Conservation (phyloP, 1,140 invertebrate species). For the Drosophila novamexicana region DNA sequence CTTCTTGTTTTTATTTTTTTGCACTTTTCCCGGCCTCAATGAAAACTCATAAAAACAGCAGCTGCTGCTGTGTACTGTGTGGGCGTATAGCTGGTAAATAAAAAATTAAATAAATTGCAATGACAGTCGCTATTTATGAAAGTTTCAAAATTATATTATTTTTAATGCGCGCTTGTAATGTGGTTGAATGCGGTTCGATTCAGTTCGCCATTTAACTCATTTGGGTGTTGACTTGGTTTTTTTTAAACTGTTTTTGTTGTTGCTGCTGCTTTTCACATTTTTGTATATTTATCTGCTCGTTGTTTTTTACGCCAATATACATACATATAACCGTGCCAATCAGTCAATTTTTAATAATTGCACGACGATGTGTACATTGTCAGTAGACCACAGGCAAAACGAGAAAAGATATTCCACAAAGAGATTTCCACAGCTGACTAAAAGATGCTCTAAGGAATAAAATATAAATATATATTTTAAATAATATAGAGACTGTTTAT, state of each 20-base stretch:
- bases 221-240: conserved; percentile 54
- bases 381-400: conserved; percentile 47
- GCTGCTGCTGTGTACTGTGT: conserved; percentile 7
- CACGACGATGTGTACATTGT: conserved; percentile 50
- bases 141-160: conserved; percentile 68
- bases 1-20: conserved; percentile 30
- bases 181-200: conserved; percentile 49
- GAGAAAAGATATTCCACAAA: not conserved
- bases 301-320: conserved; percentile 24
- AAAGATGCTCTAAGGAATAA: conserved; percentile 13
- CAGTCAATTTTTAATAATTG: conserved; percentile 60
- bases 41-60: conserved; percentile 21
- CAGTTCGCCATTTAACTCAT: conserved; percentile 67
- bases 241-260: conserved; percentile 15
- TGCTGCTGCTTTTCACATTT: conserved; percentile 25
- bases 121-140: conserved; percentile 54
- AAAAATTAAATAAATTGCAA: conserved; percentile 54
- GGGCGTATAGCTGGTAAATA: not conserved
- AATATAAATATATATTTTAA: no score
- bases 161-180: conserved; percentile 65
- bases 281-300: conserved; percentile 25
- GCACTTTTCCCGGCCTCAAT: conserved; percentile 38
- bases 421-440: not conserved
- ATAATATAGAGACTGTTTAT: no score
- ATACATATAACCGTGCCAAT: conserved; percentile 36